phyloP scores from a whole-genome alignment of 2,797 vertebrate genomes.

The Molothrus aeneus region DNA sequence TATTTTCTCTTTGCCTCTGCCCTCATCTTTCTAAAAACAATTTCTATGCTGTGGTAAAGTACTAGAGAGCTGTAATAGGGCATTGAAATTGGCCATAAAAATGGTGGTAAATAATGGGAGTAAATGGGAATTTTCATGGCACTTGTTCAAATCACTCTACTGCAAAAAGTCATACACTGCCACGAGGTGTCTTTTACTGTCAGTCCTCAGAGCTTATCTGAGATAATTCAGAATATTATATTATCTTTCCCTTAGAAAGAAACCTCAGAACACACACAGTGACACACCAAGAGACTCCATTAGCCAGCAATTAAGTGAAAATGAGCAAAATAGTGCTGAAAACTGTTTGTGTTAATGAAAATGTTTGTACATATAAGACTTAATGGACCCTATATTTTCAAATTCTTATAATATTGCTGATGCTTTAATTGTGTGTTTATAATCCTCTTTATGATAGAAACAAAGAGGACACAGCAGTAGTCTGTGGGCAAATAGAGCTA shows the following conservation, averaged over 20 bases:
- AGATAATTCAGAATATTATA: slow-evolving; percentile 34
- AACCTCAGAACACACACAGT: slow-evolving; percentile 9
- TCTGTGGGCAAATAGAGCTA: background rate
- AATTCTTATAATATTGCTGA: slow-evolving; percentile 10
- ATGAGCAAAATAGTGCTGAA: slow-evolving; percentile 30
- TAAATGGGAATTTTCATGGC: slow-evolving; percentile 52
- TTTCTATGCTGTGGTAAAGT: background rate
- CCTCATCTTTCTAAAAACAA: background rate
- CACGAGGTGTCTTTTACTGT: background rate
- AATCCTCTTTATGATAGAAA: background rate
- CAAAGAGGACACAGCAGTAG: background rate
- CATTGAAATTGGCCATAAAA: slow-evolving; percentile 37
- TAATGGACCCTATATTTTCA: slow-evolving; percentile 35
- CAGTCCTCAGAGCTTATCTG: slow-evolving; percentile 12
- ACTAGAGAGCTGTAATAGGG: background rate
- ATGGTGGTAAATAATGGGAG: slow-evolving; percentile 38
- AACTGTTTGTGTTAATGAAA: slow-evolving; percentile 51
- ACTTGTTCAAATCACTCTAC: slow-evolving; percentile 21
- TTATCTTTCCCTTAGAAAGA: slow-evolving; percentile 26
- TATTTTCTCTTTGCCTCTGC: background rate
- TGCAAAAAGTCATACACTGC: slow-evolving; percentile 9
- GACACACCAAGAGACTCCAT: slow-evolving; percentile 23
- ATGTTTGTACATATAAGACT: slow-evolving; percentile 22
- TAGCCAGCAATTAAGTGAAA: slow-evolving; percentile 47
- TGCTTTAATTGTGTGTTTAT: slow-evolving; percentile 18